Evolutionary conservation across 2,888 invertebrate genomes (phyloP), one percentile per base, ranked within the genome.

Genomic region (Conops quadrifasciatus): DNA sequence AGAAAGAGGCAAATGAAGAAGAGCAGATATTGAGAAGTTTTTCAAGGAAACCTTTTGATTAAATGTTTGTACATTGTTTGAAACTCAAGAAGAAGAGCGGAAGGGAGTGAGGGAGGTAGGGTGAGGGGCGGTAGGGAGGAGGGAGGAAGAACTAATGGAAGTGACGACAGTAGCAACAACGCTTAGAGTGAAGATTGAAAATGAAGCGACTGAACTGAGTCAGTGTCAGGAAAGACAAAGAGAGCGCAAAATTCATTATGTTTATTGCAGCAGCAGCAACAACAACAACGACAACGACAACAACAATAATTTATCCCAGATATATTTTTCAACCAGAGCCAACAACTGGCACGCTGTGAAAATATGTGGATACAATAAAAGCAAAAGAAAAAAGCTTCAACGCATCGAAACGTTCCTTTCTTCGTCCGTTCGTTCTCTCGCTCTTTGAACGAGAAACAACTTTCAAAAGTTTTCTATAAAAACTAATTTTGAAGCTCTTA

Each of bases 211-310:
- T 49, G 49, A 49, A 49, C 49, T 16, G 2, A 36, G 36, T 9
- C 36, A 36, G 36, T 36, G 36, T 7, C 36, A 36, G 49, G 11
- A 49, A 11, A 15, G 49, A 49, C 3, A 11, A 49, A 19, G 49
- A 49, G 49, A 19, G 56, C 21, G 28, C 21, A 26, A 59, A 49
- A 67, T 58, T 67, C 58, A 59, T 58, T 67, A 58, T 58, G 67
- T 43, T 58, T 58, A 58, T 66, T 58, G 58, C 58, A 58, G 13
- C 65, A 51, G 30, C 51, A 62, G 15, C 21, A 62, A 62, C 19
- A n/a, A 5, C 49, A 15, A 49, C n/a, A 49, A n/a, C 49, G 11
- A 19, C 49, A 49, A 49, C 49, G 11, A 3, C 15, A 49, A 16
- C 49, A 19, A 11, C 49, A 49, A 11, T 19, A 19, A 51, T 30